Percentiles rank a stretch among this genome's conserved stretches.
Evolutionary conservation across 2,113 vertebrate genomes (phyloP).

Genomic region (Mandrillus leucophaeus): DNA sequence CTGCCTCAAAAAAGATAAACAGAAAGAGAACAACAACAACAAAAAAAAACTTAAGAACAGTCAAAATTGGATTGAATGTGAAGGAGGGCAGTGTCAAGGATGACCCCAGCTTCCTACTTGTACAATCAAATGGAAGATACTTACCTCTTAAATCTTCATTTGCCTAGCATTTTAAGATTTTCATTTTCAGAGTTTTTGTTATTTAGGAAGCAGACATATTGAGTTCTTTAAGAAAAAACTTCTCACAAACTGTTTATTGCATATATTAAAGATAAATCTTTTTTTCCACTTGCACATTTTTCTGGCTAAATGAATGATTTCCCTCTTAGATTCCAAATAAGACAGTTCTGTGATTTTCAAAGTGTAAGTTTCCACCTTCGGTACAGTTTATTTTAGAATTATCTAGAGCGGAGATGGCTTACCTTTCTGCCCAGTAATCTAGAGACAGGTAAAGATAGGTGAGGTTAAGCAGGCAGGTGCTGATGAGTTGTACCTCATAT

Average conservation of each 20-base stretch:
- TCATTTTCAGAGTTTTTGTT: background rate
- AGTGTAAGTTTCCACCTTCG: background rate
- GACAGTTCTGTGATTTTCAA: background rate
- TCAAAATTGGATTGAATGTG: background rate
- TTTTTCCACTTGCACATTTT: background rate
- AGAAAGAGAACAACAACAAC: too few species aligned
- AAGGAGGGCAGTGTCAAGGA: background rate
- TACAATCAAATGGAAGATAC: background rate
- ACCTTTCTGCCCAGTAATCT: background rate
- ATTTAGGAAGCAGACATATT: background rate
- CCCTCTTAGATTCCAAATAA: background rate
- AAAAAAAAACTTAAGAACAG: background rate
- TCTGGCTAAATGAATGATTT: background rate
- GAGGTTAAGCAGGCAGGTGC: background rate
- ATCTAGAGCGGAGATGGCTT: background rate
- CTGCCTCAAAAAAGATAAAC: too few species aligned
- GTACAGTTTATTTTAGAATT: constrained; percentile 5
- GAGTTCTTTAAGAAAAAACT: background rate
- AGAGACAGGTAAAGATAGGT: background rate
- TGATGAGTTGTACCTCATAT: background rate
- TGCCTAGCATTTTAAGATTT: background rate
- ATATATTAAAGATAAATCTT: background rate
- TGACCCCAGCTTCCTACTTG: background rate
- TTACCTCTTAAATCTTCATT: background rate
- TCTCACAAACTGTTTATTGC: background rate